A percentile compares a stretch with the other conserved stretches of the same genome.
These are phyloP conservation scores for Drosophila azteca DNA, from an alignment of 1,140 invertebrate genomes.

Conservation along the genomic window DNA sequence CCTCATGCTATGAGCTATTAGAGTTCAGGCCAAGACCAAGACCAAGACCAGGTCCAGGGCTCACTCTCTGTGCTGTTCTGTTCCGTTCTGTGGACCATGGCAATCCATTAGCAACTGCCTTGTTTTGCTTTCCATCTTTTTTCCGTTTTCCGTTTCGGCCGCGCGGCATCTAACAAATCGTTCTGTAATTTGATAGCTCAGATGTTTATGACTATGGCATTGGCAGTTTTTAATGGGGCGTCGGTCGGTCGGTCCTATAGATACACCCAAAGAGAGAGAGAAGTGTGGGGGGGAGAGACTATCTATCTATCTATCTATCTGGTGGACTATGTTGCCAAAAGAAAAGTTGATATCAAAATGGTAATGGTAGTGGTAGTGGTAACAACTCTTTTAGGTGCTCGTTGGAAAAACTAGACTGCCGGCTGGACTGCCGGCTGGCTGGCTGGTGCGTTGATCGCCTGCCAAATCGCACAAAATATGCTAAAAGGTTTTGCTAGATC, in stretches of 20 bases:
- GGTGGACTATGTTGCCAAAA: slow-evolving; percentile 45
- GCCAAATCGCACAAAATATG: slow-evolving; percentile 82
- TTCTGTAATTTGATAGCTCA: slow-evolving; percentile 82
- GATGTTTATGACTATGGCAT: slow-evolving; percentile 78
- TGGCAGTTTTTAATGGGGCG: slow-evolving; percentile 76
- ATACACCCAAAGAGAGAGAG: slow-evolving; percentile 16
- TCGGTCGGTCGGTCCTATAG: too few species aligned
- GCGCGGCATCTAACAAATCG: slow-evolving; percentile 78
- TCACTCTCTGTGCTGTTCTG: slow-evolving; percentile 12
- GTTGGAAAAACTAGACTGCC: slow-evolving; percentile 54
- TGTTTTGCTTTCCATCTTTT: slow-evolving; percentile 38
- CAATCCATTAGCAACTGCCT: slow-evolving; percentile 58
- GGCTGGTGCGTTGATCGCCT: slow-evolving; percentile 58
- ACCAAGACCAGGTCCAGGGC: slow-evolving; percentile 19
- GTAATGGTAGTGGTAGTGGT: background rate
- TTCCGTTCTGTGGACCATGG: slow-evolving; percentile 4
- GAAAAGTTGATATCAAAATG: slow-evolving; percentile 31
- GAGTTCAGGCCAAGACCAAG: slow-evolving; percentile 71
- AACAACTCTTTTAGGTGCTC: slow-evolving; percentile 50
- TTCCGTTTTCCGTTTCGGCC: slow-evolving; percentile 8
- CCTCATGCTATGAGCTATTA: slow-evolving; percentile 78
- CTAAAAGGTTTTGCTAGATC: slow-evolving; percentile 82
- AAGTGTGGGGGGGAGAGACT: background rate
- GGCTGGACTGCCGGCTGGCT: slow-evolving; percentile 27
- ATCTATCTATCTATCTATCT: background rate